Conservation (phyloP, 2,113 vertebrate genomes). For the Zosterops japonicus region DNA sequence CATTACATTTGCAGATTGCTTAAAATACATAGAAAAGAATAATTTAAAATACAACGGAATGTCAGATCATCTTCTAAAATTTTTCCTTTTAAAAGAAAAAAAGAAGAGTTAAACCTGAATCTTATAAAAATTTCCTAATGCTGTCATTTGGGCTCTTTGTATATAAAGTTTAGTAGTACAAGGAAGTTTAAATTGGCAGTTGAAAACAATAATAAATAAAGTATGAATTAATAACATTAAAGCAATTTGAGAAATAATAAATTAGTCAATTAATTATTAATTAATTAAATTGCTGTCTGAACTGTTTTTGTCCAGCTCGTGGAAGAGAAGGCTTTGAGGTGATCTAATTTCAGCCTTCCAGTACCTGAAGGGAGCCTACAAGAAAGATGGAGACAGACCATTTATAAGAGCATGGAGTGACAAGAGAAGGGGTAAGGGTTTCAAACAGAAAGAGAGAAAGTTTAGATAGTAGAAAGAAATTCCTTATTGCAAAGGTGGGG, state of each 20-base stretch:
- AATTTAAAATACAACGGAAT: background rate
- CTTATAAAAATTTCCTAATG: background rate
- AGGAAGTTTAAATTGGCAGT: background rate
- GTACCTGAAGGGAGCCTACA: background rate
- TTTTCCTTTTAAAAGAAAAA: background rate
- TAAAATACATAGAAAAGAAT: background rate
- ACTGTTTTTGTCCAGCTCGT: background rate
- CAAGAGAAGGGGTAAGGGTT: background rate
- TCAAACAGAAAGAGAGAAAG: background rate
- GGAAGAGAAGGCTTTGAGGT: background rate
- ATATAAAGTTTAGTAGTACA: background rate
- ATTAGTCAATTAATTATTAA: too few species aligned
- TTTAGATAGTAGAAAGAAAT: background rate
- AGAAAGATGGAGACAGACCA: background rate
- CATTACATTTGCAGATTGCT: background rate
- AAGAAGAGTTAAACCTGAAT: background rate
- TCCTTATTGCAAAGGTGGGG: background rate
- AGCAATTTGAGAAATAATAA: background rate
- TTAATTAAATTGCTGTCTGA: background rate
- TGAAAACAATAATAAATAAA: background rate
- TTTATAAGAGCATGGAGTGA: background rate
- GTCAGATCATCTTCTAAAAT: background rate
- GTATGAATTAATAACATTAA: background rate
- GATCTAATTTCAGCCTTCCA: background rate
- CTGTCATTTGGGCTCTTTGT: background rate